Evolutionary conservation across 2,113 vertebrate species (phyloP), one percentile per base, ranked within the genome.

Genomic region (Nothocercus nigrocapillus): DNA sequence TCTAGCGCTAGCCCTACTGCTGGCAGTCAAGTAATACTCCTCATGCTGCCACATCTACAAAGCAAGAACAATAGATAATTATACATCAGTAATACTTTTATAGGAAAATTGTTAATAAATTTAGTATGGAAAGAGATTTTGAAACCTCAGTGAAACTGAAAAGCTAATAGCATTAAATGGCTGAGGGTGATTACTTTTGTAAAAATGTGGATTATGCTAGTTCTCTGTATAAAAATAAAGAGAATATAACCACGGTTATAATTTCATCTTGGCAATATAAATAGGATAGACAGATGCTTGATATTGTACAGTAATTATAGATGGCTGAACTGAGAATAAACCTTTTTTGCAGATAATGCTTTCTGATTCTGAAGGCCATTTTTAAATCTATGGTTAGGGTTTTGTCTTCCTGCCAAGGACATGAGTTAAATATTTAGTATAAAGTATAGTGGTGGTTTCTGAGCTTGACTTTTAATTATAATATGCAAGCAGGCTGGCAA

Each of bases 241-340:
- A 79, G 78, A 97, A 87, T 89, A 97, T 92, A 97, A 64, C 82
- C 87, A 95, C 82, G 93, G 84, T 93, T 96, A 94, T 96, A 97
- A 97, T 98, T 97, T 97, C 79, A 95, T 97, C 89, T 96, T 96
- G 95, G 95, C 95, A 97, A 95, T 95, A 97, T 96, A 97, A 97
- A 94, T 94, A 97, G 93, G 94, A 96, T 95, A 98, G 97, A 96
- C 96, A 97, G 96, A 97, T 97, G 96, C 86, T 84, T 95, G 94
- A 91, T 97, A 95, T 88, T 95, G 89, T 95, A 96, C 93, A 94
- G 95, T 95, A 97, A 97, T 97, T 97, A 95, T 63, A 93, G 82
- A 89, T 96, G 91, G 95, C 91, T 96, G 92, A 93, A 95, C 82
- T 69, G 49, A 86, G 95, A 97, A 97, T 94, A 97, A 97, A 97